Evolutionary conservation across 2,888 invertebrate genomes (phyloP).

Genomic region (Coremacera marginata): DNA sequence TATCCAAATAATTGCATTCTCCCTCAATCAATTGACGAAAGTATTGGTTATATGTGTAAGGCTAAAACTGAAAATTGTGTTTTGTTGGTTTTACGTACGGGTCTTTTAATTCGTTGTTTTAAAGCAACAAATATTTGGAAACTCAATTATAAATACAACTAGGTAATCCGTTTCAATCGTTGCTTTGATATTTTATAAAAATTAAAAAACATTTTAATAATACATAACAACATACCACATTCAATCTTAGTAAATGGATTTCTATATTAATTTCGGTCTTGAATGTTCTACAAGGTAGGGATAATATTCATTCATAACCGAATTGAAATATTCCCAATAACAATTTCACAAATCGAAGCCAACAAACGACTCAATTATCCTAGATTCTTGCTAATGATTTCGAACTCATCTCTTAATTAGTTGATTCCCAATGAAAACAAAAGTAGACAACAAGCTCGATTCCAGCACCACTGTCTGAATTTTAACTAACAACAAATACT

Average conservation of each 20-base stretch:
- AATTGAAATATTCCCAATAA: slow-evolving; percentile 2
- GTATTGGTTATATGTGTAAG: no score
- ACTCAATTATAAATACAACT: no score
- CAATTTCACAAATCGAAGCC: slow-evolving; percentile 3
- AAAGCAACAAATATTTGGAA: no score
- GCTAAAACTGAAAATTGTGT: no score
- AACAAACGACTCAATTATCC: background rate
- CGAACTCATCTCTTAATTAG: slow-evolving; percentile 35
- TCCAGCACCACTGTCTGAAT: slow-evolving; percentile 18
- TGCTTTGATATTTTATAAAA: no score
- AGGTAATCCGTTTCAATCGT: no score
- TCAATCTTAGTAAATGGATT: background rate
- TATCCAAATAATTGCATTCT: no score
- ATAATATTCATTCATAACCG: background rate
- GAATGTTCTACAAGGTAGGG: background rate
- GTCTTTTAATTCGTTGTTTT: no score
- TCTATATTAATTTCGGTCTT: background rate
- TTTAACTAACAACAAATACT: slow-evolving; percentile 27
- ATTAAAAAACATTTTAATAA: no score
- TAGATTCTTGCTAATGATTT: background rate
- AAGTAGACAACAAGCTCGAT: background rate
- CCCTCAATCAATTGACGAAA: no score
- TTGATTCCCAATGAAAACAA: slow-evolving; percentile 7
- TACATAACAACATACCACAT: no score
- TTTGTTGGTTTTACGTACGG: no score